Conservation (phyloP, 2,113 vertebrate genomes). For the Meriones unguiculatus region DNA sequence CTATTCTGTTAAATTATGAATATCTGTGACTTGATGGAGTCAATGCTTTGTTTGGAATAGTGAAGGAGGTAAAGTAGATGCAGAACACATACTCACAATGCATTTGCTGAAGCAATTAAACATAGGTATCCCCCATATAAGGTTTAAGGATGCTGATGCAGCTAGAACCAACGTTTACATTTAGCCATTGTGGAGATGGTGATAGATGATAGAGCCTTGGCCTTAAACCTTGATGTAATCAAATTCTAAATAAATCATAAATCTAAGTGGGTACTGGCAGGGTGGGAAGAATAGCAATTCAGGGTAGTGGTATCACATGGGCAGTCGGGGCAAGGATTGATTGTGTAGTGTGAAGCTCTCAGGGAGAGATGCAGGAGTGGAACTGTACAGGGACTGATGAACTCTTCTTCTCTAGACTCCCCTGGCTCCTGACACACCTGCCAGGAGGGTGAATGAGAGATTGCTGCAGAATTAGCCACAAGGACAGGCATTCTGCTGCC, state of each 20-base stretch:
- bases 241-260: constrained; percentile 90
- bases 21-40: constrained; percentile 86
- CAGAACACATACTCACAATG: background rate
- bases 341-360: constrained; percentile 9
- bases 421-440: constrained; percentile 8
- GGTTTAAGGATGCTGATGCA: constrained; percentile 87
- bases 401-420: background rate
- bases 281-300: constrained; percentile 82
- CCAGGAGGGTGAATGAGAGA: constrained; percentile 59
- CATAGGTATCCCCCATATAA: constrained; percentile 77
- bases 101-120: constrained; percentile 87
- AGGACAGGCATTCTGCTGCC: constrained; percentile 20
- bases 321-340: constrained; percentile 54
- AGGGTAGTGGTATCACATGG: background rate
- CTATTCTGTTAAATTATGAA: constrained; percentile 87
- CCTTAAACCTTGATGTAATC: constrained; percentile 87
- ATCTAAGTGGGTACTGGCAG: constrained; percentile 82
- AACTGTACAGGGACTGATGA: constrained; percentile 43
- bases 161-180: constrained; percentile 89
- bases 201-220: constrained; percentile 88
- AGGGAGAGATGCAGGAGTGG: background rate
- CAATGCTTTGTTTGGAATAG: constrained; percentile 65
- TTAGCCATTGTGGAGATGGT: constrained; percentile 81
- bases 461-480: constrained; percentile 66
- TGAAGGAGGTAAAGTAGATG: constrained; percentile 39